Base-by-base conservation (phyloP, 37 sponge, comb jelly and placozoan genomes). In the Cladorhizidae sp. region DNA sequence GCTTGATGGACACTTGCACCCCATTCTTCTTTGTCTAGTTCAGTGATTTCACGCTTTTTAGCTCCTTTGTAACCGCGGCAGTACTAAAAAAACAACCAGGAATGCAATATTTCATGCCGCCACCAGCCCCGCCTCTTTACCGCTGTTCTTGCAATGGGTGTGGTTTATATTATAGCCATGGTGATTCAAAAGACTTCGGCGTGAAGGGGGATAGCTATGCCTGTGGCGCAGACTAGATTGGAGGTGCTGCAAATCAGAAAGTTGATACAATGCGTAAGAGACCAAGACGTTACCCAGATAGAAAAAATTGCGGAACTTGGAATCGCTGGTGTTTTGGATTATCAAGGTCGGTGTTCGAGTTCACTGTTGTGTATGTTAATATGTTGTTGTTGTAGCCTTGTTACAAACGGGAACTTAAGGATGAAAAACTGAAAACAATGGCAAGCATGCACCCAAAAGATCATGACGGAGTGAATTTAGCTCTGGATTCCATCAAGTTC, bases 241-340 rank as follows among this genome's bases (percentile, higher is more conserved):
- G 97, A 96, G 69, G 38, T 96, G 31, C 62, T 98, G 70, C 99
- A 98, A 78, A 86, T 92, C 25, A 72, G 93, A 45, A 98, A 98
- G 80, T 82, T 98, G 36, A 88, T 94, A 39, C 89, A 91, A 45
- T 89, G 95, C 51, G 95, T 94, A 32, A 73, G 95, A 17, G 63
- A 83, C 31, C 77, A 90, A 56, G 93, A 98, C 72, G 61, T 41
- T 11, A 58, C 63, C 1, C 93, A 94, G 77, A 87, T 98, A 40
- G 64, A 73, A 42, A 98, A 96, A 75, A 68, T 96, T 40, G 70
- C 83, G 42, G 72, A 84, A 37, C 73, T 86, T 26, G 97, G 97
- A 26, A 82, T 97, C 14, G 72, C 83, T 0, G 73, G 72, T 15
- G 76, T 97, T 32, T 36, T 97, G 40, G 89, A 94, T 82, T 89